Percentiles rank a stretch among this genome's conserved stretches.
Evolutionary conservation across 2,888 invertebrate genomes (phyloP).

Genomic region (Gandaritis pyraliata): DNA sequence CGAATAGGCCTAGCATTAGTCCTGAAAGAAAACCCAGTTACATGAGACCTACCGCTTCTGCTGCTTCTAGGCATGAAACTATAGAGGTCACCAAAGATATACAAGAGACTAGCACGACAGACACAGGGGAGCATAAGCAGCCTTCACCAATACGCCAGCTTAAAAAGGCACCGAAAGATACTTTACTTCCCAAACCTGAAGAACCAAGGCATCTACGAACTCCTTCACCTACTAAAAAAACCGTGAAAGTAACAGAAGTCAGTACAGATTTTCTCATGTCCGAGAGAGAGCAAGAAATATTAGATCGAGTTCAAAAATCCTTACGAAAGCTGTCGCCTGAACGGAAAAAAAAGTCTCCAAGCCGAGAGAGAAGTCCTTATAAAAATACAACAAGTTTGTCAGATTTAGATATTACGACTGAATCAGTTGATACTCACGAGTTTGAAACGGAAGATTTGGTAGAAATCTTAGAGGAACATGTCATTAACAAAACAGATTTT

Average conservation of each 20-base stretch:
- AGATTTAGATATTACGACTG: slow-evolving; percentile 55
- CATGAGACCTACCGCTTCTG: slow-evolving; percentile 41
- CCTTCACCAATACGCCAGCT: slow-evolving; percentile 30
- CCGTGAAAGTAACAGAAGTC: slow-evolving; percentile 46
- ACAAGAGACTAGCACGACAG: slow-evolving; percentile 35
- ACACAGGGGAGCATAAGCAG: slow-evolving; percentile 21
- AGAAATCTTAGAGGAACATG: slow-evolving; percentile 43
- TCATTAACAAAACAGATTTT: slow-evolving; percentile 39
- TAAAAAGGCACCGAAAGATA: slow-evolving; percentile 30
- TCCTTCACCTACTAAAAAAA: slow-evolving; percentile 56
- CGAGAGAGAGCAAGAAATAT: slow-evolving; percentile 71
- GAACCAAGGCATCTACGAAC: slow-evolving; percentile 48
- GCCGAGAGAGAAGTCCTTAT: slow-evolving; percentile 58
- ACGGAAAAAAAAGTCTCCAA: slow-evolving; percentile 61
- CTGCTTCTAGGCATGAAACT: slow-evolving; percentile 40
- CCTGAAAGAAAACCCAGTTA: slow-evolving; percentile 47
- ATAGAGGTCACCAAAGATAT: slow-evolving; percentile 37
- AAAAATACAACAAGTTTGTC: slow-evolving; percentile 62
- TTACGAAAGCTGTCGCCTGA: slow-evolving; percentile 72
- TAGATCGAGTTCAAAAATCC: slow-evolving; percentile 71
- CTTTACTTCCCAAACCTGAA: slow-evolving; percentile 40
- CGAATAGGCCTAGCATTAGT: slow-evolving; percentile 38
- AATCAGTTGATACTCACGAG: slow-evolving; percentile 38
- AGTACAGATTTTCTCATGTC: slow-evolving; percentile 60
- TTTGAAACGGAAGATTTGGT: slow-evolving; percentile 36